These are phyloP conservation scores for Pocillopora meandrina DNA, from an alignment of 92 coral and sea anemone species.

Conservation along the genomic window DNA sequence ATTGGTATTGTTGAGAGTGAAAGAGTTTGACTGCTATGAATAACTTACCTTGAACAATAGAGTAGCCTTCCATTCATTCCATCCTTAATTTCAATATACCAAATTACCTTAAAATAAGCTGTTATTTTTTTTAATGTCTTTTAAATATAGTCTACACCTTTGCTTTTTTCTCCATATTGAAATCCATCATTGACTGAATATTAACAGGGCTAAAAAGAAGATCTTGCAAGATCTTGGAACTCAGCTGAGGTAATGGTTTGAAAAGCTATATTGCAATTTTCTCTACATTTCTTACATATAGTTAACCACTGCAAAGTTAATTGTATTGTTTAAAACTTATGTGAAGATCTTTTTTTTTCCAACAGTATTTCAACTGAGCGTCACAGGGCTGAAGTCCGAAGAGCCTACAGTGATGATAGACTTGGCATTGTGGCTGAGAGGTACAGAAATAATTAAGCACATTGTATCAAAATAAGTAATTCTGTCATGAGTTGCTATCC, in stretches of 20 bases:
- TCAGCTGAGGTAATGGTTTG: conserved; percentile 74
- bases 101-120: too few species aligned
- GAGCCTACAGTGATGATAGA: conserved; percentile 98
- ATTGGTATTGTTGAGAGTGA: too few species aligned
- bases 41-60: too few species aligned
- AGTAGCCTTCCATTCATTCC: too few species aligned
- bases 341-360: background rate
- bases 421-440: conserved; percentile 92
- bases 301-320: background rate
- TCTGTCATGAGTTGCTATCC: too few species aligned
- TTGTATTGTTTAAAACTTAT: too few species aligned
- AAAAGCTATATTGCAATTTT: background rate
- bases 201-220: conserved; percentile 84
- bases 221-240: conserved; percentile 86
- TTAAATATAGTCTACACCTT: too few species aligned
- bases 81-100: too few species aligned
- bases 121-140: too few species aligned
- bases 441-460: conserved; percentile 35
- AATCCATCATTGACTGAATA: background rate
- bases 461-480: background rate
- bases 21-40: too few species aligned
- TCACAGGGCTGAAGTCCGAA: conserved; percentile 95
- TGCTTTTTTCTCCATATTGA: too few species aligned
- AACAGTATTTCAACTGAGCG: conserved; percentile 94
- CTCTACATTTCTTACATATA: background rate